Percentiles rank a stretch among this genome's conserved stretches.
phyloP scores from a whole-genome alignment of 2,888 invertebrate genomes.

The Ophioninae sp. region DNA sequence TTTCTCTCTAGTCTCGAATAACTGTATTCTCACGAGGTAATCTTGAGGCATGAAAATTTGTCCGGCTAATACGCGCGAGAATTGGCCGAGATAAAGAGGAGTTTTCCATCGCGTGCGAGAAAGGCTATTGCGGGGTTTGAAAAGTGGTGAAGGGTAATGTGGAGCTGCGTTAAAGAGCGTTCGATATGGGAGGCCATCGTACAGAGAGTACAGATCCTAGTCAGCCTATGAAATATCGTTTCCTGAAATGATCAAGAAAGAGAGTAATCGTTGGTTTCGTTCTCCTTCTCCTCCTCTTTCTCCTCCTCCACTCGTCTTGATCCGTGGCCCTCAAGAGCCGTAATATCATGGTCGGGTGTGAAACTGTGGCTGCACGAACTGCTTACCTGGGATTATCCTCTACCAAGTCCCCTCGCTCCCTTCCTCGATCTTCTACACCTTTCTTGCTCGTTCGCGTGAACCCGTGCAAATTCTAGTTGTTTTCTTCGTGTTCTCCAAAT shows the following conservation, averaged over 20 bases:
- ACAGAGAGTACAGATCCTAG: not conserved
- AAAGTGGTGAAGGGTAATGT: slow-evolving; percentile 16
- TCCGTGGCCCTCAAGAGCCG: slow-evolving; percentile 10
- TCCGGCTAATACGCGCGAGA: slow-evolving; percentile 2
- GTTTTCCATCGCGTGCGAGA: slow-evolving; percentile 49
- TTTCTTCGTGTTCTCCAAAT: slow-evolving; percentile 50
- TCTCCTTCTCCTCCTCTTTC: slow-evolving; percentile 33
- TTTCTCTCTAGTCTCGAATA: not conserved
- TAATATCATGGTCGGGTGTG: slow-evolving; percentile 47
- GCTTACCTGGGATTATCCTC: slow-evolving; percentile 37
- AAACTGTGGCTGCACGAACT: slow-evolving; percentile 31
- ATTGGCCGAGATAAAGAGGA: not conserved
- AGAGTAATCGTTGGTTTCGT: slow-evolving; percentile 50
- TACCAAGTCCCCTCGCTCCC: slow-evolving; percentile 2
- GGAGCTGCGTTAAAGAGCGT: slow-evolving; percentile 47
- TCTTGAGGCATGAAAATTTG: not conserved
- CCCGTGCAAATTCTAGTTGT: slow-evolving; percentile 52
- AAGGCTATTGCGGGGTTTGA: slow-evolving; percentile 37
- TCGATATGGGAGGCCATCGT: slow-evolving; percentile 29
- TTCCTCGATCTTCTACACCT: slow-evolving; percentile 7
- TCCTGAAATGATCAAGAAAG: slow-evolving; percentile 61
- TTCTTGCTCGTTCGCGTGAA: slow-evolving; percentile 34
- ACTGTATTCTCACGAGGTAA: not conserved
- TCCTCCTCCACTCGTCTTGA: slow-evolving; percentile 34
- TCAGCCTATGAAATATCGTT: slow-evolving; percentile 56